Conservation (phyloP, 1,140 invertebrate genomes). For the Drosophila kurseongensis region DNA sequence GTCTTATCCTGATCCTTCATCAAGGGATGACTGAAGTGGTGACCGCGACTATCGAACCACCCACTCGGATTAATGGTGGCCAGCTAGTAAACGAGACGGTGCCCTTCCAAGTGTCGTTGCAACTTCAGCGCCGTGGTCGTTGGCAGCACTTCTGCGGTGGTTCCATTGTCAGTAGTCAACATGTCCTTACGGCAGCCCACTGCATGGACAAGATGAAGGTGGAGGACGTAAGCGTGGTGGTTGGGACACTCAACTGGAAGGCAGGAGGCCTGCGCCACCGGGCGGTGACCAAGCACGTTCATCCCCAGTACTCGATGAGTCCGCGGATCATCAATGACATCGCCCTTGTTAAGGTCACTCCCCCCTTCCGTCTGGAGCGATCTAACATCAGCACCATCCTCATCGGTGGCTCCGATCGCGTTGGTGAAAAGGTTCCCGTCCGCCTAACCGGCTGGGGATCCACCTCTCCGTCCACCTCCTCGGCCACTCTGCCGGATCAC, state of each 20-base stretch:
- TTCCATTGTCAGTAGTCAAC: slow-evolving; percentile 74
- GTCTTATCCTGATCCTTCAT: not conserved
- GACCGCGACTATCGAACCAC: not conserved
- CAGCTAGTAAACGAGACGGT: slow-evolving; percentile 61
- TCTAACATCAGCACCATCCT: slow-evolving; percentile 49
- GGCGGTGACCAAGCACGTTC: slow-evolving; percentile 54
- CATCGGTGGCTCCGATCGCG: slow-evolving; percentile 52
- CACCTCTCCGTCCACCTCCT: slow-evolving; percentile 45
- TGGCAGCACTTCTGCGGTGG: slow-evolving; percentile 84
- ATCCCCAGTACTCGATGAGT: slow-evolving; percentile 69
- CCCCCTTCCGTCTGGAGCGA: slow-evolving; percentile 61
- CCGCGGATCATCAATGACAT: slow-evolving; percentile 76
- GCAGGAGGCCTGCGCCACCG: slow-evolving; percentile 78
- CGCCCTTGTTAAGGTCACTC: slow-evolving; percentile 67
- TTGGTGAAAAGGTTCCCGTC: slow-evolving; percentile 61
- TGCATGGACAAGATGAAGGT: slow-evolving; percentile 73
- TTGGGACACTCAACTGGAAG: slow-evolving; percentile 85
- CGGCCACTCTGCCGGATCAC: slow-evolving; percentile 58
- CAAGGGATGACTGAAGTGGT: not conserved
- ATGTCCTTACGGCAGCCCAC: slow-evolving; percentile 84
- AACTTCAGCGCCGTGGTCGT: slow-evolving; percentile 61
- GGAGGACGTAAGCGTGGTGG: slow-evolving; percentile 80
- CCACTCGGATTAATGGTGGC: slow-evolving; percentile 70
- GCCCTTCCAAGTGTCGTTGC: slow-evolving; percentile 79
- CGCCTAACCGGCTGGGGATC: slow-evolving; percentile 81